Evolutionary conservation across 2,797 vertebrate genomes (phyloP).

Genomic region (Selene dorsalis): DNA sequence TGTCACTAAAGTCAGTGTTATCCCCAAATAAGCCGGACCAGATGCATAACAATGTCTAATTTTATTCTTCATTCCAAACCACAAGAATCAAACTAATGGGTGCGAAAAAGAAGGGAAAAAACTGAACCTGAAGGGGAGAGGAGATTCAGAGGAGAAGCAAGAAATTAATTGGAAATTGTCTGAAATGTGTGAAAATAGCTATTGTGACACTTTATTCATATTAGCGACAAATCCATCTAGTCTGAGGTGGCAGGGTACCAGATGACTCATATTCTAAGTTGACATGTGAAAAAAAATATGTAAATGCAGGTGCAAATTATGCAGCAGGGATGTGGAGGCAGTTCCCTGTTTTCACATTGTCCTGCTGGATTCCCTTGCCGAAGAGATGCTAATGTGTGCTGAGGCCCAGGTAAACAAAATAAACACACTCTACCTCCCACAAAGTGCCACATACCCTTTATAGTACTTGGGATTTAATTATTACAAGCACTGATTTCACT

Average conservation of each 20-base stretch:
- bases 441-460: background rate
- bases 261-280: slow-evolving; percentile 58
- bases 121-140: background rate
- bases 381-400: slow-evolving; percentile 47
- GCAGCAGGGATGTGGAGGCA: slow-evolving; percentile 48
- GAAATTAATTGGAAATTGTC: slow-evolving; percentile 12
- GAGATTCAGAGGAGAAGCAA: background rate
- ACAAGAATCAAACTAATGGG: background rate
- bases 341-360: slow-evolving; percentile 47
- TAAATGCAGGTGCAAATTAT: slow-evolving; percentile 63
- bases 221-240: slow-evolving; percentile 48
- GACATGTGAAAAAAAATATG: slow-evolving; percentile 46
- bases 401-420: slow-evolving; percentile 41
- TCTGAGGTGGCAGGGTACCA: slow-evolving; percentile 35
- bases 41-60: background rate
- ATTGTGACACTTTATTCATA: slow-evolving; percentile 55
- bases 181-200: slow-evolving; percentile 20
- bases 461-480: background rate
- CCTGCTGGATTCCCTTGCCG: slow-evolving; percentile 46
- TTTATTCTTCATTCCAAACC: slow-evolving; percentile 11
- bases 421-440: slow-evolving; percentile 8
- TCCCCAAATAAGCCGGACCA: background rate
- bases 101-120: slow-evolving; percentile 2
- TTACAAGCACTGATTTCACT: background rate
- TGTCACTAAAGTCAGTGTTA: background rate